Evolutionary conservation across 2,113 vertebrate genomes (phyloP).

Genomic region (Oreochromis niloticus): DNA sequence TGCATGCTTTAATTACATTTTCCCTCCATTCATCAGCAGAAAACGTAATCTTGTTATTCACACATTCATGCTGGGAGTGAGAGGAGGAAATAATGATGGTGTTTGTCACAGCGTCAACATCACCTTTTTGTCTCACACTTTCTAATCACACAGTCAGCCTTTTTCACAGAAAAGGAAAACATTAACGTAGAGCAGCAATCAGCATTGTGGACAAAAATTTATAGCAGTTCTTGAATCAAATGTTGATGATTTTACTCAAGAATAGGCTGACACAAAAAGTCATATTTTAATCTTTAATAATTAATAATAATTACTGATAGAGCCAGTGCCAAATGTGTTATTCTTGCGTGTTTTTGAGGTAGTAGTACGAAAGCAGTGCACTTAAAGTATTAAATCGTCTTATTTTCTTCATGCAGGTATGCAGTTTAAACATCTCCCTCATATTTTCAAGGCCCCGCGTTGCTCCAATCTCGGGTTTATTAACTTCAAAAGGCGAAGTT

Average conservation of each 20-base stretch:
- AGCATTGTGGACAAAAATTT: neutral
- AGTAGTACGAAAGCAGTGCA: neutral
- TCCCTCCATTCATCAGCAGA: constrained; percentile 55
- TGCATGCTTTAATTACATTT: constrained; percentile 52
- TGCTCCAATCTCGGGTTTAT: neutral
- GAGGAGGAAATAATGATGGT: constrained; percentile 39
- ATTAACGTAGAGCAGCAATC: constrained; percentile 8
- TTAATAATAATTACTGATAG: neutral
- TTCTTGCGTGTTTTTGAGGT: neutral
- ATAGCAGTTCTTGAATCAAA: neutral
- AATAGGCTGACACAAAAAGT: neutral
- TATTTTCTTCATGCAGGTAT: neutral
- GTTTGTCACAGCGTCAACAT: constrained; percentile 38
- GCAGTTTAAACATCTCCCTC: neutral
- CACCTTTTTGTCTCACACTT: constrained; percentile 54
- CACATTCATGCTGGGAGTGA: constrained; percentile 36
- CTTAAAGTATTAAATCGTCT: neutral
- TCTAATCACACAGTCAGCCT: constrained; percentile 29
- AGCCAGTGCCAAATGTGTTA: neutral
- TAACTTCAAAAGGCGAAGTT: constrained; percentile 38
- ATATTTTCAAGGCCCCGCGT: neutral
- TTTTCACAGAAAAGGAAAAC: constrained; percentile 21
- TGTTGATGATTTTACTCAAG: neutral
- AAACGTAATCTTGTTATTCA: constrained; percentile 53
- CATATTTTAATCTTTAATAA: neutral